Evolutionary conservation across 2,797 vertebrate species (phyloP).

Genomic region (Pangasius sanitwongsei): DNA sequence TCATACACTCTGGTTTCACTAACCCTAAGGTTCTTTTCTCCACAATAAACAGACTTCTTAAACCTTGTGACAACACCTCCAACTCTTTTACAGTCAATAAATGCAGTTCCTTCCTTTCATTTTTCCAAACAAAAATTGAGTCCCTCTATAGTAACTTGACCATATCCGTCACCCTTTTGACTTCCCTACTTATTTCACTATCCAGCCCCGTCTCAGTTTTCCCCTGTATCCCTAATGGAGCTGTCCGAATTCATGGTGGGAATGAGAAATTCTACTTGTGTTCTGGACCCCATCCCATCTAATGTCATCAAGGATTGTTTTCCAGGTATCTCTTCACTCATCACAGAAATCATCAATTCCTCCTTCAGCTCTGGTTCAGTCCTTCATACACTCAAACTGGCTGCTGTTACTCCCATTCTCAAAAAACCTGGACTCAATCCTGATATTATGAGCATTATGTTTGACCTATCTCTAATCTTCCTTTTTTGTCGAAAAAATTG

Average conservation of each 20-base stretch:
- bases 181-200: background rate
- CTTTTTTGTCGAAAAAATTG: background rate
- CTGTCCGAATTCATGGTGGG: background rate
- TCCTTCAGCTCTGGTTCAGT: constrained; percentile 24
- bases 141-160: background rate
- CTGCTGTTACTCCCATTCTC: constrained; percentile 13
- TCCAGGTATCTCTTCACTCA: background rate
- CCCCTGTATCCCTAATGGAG: background rate
- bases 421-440: constrained; percentile 4
- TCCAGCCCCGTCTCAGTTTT: background rate
- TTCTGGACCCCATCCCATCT: background rate
- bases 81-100: constrained; percentile 1
- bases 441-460: background rate
- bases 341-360: background rate
- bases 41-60: constrained; percentile 18
- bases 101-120: background rate
- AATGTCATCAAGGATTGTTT: background rate
- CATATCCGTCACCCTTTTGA: background rate
- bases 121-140: background rate
- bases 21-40: background rate
- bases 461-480: background rate
- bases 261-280: background rate
- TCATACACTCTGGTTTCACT: background rate
- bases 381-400: background rate
- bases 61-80: background rate